These are phyloP conservation scores for Neodon shergylaensis DNA, from an alignment of 2,113 vertebrate species.

Conservation along the genomic window DNA sequence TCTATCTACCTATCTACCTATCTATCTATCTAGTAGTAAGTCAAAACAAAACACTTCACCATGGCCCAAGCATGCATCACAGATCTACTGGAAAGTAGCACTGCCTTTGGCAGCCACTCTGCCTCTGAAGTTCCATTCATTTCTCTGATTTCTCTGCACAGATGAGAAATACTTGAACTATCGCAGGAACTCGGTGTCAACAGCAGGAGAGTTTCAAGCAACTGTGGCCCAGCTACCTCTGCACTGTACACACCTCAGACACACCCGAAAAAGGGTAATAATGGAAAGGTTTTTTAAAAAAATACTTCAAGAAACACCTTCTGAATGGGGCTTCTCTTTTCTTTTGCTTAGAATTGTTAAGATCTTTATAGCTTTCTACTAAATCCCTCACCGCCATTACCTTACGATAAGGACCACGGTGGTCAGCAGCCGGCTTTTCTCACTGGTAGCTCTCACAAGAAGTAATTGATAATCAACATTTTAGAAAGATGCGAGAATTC, in stretches of 20 bases:
- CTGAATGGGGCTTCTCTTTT: accelerated
- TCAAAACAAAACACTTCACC: not conserved
- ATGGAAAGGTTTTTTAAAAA: not conserved
- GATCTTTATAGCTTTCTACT: not conserved
- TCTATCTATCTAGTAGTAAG: not conserved
- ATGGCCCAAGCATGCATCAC: not conserved
- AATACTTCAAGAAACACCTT: not conserved
- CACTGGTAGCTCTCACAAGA: conserved; percentile 1
- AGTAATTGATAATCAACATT: conserved; percentile 12
- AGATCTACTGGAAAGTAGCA: not conserved
- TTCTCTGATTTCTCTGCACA: not conserved
- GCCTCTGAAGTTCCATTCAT: not conserved
- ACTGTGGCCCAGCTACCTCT: not conserved
- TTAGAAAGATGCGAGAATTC: conserved; percentile 31
- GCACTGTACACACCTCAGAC: not conserved
- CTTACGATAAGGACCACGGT: not conserved
- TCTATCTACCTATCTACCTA: too few species aligned
- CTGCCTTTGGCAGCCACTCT: not conserved
- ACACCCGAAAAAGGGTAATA: not conserved
- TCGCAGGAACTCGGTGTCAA: not conserved
- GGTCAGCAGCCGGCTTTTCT: not conserved
- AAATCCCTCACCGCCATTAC: not conserved
- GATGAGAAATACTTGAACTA: not conserved
- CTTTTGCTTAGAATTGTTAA: not conserved
- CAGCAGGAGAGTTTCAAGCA: not conserved